Conservation (phyloP, 1,140 invertebrate species). For the Popillia japonica region DNA sequence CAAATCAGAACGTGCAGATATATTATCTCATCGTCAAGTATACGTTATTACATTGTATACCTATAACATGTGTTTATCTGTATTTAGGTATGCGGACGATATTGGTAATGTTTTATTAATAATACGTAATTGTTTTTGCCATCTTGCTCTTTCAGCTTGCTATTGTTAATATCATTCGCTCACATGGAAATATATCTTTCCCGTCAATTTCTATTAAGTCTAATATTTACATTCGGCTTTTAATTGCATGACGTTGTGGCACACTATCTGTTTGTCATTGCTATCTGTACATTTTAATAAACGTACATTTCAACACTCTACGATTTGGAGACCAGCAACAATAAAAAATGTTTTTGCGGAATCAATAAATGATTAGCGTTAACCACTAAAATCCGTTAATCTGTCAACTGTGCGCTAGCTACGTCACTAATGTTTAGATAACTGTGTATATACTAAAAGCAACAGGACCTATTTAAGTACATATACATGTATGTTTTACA, state of each 20-base stretch:
- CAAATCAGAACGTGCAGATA: slow-evolving; percentile 21
- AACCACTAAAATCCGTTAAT: slow-evolving; percentile 25
- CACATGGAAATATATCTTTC: background rate
- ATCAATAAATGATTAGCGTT: slow-evolving; percentile 22
- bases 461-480: background rate
- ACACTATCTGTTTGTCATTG: slow-evolving; percentile 33
- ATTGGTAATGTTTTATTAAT: slow-evolving; percentile 25
- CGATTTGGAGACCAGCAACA: slow-evolving; percentile 8
- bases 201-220: slow-evolving; percentile 29
- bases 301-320: slow-evolving; percentile 25
- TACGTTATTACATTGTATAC: slow-evolving; percentile 2
- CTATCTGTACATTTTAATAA: slow-evolving; percentile 33
- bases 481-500: too few relatives aligned
- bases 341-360: slow-evolving; percentile 20
- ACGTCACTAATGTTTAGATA: slow-evolving; percentile 23
- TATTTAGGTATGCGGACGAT: slow-evolving; percentile 8
- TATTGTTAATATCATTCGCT: background rate
- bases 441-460: background rate
- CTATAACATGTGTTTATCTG: slow-evolving; percentile 20
- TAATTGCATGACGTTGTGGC: slow-evolving; percentile 16
- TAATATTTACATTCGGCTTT: slow-evolving; percentile 27
- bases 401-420: slow-evolving; percentile 6
- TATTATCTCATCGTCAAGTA: background rate
- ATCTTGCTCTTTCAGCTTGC: background rate
- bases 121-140: slow-evolving; percentile 21